phyloP scores from a whole-genome alignment of 2,888 invertebrate genomes.

The Mylabris sibirica region DNA sequence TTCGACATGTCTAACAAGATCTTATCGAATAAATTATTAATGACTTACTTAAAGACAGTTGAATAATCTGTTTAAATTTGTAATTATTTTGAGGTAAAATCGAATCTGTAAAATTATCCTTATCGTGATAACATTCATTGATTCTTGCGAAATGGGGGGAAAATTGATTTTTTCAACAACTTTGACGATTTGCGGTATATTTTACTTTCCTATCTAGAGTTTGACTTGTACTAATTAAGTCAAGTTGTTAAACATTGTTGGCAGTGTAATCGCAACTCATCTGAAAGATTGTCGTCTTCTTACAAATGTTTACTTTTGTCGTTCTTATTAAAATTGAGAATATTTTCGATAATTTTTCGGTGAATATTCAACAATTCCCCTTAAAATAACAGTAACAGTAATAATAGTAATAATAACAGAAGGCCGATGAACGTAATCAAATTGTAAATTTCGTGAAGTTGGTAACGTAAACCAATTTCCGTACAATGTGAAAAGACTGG shows the following conservation, averaged over 20 bases:
- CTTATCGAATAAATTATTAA: background rate
- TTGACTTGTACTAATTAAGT: background rate
- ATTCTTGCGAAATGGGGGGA: background rate
- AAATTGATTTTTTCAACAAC: background rate
- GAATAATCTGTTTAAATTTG: background rate
- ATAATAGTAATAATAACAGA: conserved; percentile 24
- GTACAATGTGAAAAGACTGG: conserved; percentile 44
- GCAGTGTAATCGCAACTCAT: background rate
- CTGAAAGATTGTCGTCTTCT: background rate
- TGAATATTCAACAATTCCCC: background rate
- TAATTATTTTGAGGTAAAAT: background rate
- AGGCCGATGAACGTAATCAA: conserved; percentile 37
- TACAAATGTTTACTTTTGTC: background rate
- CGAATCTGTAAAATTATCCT: background rate
- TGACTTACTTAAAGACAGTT: background rate
- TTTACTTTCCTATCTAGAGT: background rate
- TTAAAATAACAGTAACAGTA: background rate
- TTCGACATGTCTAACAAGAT: background rate
- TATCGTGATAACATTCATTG: background rate
- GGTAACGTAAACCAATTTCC: conserved; percentile 48
- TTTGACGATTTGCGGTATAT: background rate
- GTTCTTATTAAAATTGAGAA: background rate
- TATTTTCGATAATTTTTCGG: background rate
- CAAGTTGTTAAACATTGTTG: background rate
- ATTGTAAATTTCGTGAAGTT: conserved; percentile 40